Conservation (phyloP, 2,113 vertebrate species). For the Fregetta grallaria region DNA sequence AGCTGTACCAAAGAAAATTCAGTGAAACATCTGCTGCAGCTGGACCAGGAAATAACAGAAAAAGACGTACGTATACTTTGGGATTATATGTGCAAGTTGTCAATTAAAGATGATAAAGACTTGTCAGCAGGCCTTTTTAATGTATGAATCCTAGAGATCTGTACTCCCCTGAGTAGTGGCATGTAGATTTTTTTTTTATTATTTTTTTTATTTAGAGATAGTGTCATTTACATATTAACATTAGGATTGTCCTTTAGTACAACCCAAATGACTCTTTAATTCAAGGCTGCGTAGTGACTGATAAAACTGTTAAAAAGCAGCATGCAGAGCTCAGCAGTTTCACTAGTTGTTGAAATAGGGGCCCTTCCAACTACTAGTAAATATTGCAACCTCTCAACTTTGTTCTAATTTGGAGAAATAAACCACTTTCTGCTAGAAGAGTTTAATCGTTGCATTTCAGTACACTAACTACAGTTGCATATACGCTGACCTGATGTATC, state of each 20-base stretch:
- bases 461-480: not conserved
- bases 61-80: slow-evolving; percentile 74
- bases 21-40: slow-evolving; percentile 47
- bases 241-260: not conserved
- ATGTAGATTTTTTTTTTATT: not conserved
- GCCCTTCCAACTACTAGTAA: not conserved
- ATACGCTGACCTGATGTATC: not conserved
- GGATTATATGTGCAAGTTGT: not conserved
- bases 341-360: not conserved
- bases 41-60: slow-evolving; percentile 74
- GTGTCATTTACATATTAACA: not conserved
- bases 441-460: not conserved
- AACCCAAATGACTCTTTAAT: not conserved
- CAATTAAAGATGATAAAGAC: not conserved
- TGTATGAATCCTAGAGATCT: not conserved
- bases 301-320: not conserved
- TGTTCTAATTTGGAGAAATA: not conserved
- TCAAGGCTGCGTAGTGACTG: not conserved
- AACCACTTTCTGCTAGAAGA: not conserved
- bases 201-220: not conserved
- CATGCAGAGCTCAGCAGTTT: not conserved
- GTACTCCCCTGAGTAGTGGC: not conserved
- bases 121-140: not conserved
- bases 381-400: not conserved
- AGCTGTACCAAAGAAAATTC: slow-evolving; percentile 82